phyloP scores from a whole-genome alignment of 2,888 invertebrate genomes.

The Oeneis ivallda region DNA sequence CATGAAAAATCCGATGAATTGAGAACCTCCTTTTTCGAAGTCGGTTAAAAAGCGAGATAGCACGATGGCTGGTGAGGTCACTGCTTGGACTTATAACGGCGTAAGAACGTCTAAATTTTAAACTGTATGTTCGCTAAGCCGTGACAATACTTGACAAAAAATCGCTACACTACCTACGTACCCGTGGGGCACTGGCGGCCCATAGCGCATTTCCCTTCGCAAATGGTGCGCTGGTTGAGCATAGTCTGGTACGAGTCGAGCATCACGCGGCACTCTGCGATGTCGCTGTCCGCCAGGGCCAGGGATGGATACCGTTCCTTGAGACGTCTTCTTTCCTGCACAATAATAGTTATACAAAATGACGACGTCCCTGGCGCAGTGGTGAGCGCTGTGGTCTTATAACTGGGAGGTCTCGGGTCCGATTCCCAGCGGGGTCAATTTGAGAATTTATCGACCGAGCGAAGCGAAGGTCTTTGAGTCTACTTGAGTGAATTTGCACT shows the following conservation, averaged over 20 bases:
- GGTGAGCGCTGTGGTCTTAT: too few species aligned
- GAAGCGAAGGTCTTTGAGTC: too few species aligned
- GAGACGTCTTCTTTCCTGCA: constrained; percentile 90
- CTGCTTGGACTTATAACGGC: neutral
- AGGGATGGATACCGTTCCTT: constrained; percentile 92
- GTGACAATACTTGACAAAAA: neutral
- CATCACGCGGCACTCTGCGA: constrained; percentile 88
- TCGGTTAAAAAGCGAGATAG: too few species aligned
- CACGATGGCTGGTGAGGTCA: neutral
- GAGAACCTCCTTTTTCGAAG: too few species aligned
- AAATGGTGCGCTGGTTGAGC: constrained; percentile 89
- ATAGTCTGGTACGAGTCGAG: constrained; percentile 92
- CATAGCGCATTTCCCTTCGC: constrained; percentile 92
- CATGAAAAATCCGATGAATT: too few species aligned
- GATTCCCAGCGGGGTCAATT: too few species aligned
- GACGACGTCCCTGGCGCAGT: too few species aligned
- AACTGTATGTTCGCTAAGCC: constrained; percentile 1
- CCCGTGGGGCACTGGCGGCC: constrained; percentile 94
- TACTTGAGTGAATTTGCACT: too few species aligned
- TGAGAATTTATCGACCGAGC: too few species aligned
- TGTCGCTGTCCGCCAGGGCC: constrained; percentile 87
- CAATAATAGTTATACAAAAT: neutral
- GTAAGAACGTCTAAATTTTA: neutral
- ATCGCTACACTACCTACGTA: constrained; percentile 45
- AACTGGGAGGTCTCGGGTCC: too few species aligned